phyloP scores from a whole-genome alignment of 1,140 invertebrate species.

The Glomeris maerens region DNA sequence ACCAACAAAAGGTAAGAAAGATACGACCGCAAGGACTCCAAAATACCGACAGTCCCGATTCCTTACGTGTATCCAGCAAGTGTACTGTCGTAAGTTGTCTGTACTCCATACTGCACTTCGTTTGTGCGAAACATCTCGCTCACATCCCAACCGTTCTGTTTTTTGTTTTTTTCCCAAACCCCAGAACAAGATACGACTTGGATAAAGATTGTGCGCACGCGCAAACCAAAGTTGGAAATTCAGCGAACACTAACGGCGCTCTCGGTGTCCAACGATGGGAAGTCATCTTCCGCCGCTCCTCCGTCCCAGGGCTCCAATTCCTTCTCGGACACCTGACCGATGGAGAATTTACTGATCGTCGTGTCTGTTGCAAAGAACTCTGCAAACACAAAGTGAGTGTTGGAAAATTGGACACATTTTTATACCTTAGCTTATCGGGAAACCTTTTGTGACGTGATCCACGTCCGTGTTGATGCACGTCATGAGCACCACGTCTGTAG shows the following conservation, averaged over 20 bases:
- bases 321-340: conserved; percentile 50
- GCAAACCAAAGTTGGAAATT: not conserved
- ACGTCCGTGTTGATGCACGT: conserved; percentile 65
- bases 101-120: conserved; percentile 74
- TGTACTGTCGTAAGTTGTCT: conserved; percentile 70
- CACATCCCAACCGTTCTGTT: conserved; percentile 79
- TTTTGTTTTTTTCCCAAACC: conserved; percentile 11
- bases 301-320: conserved; percentile 80
- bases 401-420: not conserved
- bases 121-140: conserved; percentile 90
- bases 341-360: conserved; percentile 48
- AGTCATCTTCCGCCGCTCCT: conserved; percentile 44
- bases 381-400: conserved; percentile 13
- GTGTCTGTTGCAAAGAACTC: conserved; percentile 50
- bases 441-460: conserved; percentile 65
- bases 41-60: not conserved
- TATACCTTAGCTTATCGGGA: conserved; percentile 47
- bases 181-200: not conserved
- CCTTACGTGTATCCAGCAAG: conserved; percentile 61
- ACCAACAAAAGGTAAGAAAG: not conserved
- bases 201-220: not conserved
- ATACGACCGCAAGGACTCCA: not conserved
- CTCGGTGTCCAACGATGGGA: conserved; percentile 33
- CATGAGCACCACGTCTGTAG: conserved; percentile 63
- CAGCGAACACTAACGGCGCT: conserved; percentile 40